A percentile compares a stretch with the other conserved stretches of the same genome.
These are phyloP conservation scores for Metaphire vulgaris DNA, from an alignment of 1,140 invertebrate genomes.

Conservation along the genomic window DNA sequence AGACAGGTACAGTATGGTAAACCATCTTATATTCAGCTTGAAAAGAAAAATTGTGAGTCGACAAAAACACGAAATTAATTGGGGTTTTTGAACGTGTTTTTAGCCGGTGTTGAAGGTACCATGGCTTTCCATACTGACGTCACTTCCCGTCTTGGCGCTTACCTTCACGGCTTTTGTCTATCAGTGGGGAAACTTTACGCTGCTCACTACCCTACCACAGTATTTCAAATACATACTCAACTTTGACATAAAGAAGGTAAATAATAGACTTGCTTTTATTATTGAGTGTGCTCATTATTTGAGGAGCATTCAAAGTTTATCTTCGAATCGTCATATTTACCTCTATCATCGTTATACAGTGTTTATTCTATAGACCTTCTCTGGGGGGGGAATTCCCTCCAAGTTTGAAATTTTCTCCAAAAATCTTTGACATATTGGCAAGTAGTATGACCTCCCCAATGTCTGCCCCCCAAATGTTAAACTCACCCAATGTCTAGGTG, in stretches of 20 bases:
- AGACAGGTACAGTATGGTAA: not conserved
- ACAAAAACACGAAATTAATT: not conserved
- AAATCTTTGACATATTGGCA: no score
- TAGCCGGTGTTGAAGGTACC: conserved; percentile 33
- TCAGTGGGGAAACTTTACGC: conserved; percentile 88
- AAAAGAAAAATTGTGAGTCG: not conserved
- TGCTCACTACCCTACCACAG: conserved; percentile 87
- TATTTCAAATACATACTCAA: conserved; percentile 86
- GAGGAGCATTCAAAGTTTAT: no score
- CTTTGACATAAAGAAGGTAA: conserved; percentile 74
- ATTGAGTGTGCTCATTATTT: no score
- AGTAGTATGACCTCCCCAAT: no score
- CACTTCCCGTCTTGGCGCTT: conserved; percentile 81
- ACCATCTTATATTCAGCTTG: not conserved
- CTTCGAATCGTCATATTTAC: no score
- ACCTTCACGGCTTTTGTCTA: conserved; percentile 78
- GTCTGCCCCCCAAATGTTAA: no score
- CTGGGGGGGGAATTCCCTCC: no score
- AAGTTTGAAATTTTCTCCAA: no score
- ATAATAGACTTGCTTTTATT: no score
- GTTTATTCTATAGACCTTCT: no score
- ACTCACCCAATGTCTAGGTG: no score
- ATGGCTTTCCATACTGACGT: conserved; percentile 72
- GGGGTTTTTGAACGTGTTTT: not conserved
- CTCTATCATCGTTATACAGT: no score